These are phyloP conservation scores for Ooceraea biroi DNA, from an alignment of 1,140 invertebrate genomes.

Conservation along the genomic window DNA sequence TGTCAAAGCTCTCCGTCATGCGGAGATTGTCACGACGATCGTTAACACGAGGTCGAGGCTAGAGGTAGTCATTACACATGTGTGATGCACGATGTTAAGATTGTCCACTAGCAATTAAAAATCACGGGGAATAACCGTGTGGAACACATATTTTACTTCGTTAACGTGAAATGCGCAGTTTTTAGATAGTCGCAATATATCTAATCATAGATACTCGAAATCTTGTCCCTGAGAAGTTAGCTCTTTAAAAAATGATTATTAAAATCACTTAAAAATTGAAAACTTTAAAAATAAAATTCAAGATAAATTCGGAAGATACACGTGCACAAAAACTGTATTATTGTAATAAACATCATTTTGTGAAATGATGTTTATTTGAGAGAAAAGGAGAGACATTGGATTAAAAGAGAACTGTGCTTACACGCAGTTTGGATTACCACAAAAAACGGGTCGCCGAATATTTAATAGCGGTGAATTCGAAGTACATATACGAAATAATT, in stretches of 20 bases:
- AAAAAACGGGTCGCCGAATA: not conserved
- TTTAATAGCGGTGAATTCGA: slow-evolving; percentile 14
- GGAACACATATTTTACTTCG: slow-evolving; percentile 19
- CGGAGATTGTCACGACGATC: slow-evolving; percentile 12
- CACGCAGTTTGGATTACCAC: not conserved
- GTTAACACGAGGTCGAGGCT: slow-evolving; percentile 25
- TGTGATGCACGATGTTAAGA: slow-evolving; percentile 3
- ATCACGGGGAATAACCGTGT: not conserved
- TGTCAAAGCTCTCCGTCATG: not conserved
- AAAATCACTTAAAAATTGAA: no score
- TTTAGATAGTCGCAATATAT: not conserved
- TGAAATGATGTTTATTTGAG: not conserved
- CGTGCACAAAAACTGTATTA: no score
- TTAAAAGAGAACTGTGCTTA: not conserved
- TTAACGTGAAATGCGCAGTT: slow-evolving; percentile 29
- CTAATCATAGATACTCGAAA: not conserved
- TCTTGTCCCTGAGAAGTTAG: no score
- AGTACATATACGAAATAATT: slow-evolving; percentile 28
- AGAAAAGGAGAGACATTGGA: no score
- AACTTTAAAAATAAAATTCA: no score
- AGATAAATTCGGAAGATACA: no score
- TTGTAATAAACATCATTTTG: not conserved
- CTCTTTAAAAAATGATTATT: no score
- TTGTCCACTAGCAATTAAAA: slow-evolving; percentile 57
- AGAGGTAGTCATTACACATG: slow-evolving; percentile 3